Evolutionary conservation across 2,113 vertebrate species (phyloP), one percentile per base, ranked within the genome.

Genomic region (Urocitellus parryii): DNA sequence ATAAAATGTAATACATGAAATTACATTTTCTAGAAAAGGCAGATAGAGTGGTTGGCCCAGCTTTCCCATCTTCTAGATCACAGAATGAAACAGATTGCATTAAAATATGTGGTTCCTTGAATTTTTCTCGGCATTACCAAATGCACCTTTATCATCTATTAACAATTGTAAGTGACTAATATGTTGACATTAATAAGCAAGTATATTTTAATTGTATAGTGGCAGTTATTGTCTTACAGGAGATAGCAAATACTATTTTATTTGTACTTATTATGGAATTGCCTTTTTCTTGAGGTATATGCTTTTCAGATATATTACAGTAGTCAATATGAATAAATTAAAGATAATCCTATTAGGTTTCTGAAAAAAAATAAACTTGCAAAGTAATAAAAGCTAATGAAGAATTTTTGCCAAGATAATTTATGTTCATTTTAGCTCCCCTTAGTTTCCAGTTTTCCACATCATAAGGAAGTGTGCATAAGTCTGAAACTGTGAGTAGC

Each of bases 251-350:
- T 56, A 56, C 25, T 45, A 29, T 58, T 34, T 58, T 84, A 90
- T 53, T 90, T 92, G 88, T 42, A 94, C 29, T 94, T 45, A 73
- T 88, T 77, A n/a, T 81, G 42, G 53, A 94, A 92, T 51, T 90
- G 16, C 34, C 29, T 56, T 53, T 95, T 77, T 89, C 20, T 81
- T 78, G n/a, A 96, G n/a, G 10, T 32, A 53, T 89, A 10, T 89
- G 34, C 25, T 86, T 91, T 96, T 95, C 63, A 74, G 27, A 68
- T 78, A 86, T 78, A 53, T 65, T 56, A 73, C n/a, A 53, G 10
- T 83, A 56, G 51, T 80, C 63, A 68, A 70, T 85, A n/a, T 95
- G 42, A 90, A 48, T 76, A 87, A 72, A 88, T 81, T 79, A 61
- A 73, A 91, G 77, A 74, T 74, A 93, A 83, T 76, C 10, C 24